Base-by-base conservation (phyloP, 2,888 invertebrate genomes). In the Himalopsyche japonica region DNA sequence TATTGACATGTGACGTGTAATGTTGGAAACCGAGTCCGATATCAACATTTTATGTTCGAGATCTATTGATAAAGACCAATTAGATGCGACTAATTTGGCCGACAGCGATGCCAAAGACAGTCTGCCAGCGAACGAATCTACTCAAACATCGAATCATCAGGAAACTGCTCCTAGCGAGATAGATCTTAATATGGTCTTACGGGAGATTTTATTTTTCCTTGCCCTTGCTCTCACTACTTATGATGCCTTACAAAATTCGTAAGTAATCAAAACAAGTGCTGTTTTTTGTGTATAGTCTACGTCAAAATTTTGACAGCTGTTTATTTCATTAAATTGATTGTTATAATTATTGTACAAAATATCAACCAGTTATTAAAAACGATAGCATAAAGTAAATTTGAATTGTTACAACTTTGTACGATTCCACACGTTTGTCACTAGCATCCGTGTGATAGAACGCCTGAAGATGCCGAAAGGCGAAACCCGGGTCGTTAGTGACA, bases 161-260 rank as follows among this genome's bases (percentile, higher is more conserved):
- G 79, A 57, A 47, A 48, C 84, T 70, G 80, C 34, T 76, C 43
- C 34, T 80, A 79, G 37, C 24, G 34, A 84, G 80, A 64, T 84
- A 84, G 82, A 80, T 84, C 80, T 79, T 88, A 92, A 94, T 87
- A 93, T 94, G 90, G 91, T 95, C 88, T 91, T 94, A 86, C 94
- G 94, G 89, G 95, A 95, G 91, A 90, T 94, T 86, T 91, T 93
- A 87, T 93, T 95, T 88, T 93, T 95, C 88, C 90, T 95, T 87
- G 93, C 94, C 82, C 90, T 95, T 82, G 93, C 93, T 83, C 92
- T 95, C 84, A 94, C 94, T 4, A 93, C 95, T 15, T 94, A 95
- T 88, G 95, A 95, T 87, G 95, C 95, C 77, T 91, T 96, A 79
- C 94, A 95, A 88, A 95, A 94, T 89, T 93, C 94, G 96, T 96